Evolutionary conservation across 2,113 vertebrate genomes (phyloP), one percentile per base, ranked within the genome.

Genomic region (Corythaixoides concolor): DNA sequence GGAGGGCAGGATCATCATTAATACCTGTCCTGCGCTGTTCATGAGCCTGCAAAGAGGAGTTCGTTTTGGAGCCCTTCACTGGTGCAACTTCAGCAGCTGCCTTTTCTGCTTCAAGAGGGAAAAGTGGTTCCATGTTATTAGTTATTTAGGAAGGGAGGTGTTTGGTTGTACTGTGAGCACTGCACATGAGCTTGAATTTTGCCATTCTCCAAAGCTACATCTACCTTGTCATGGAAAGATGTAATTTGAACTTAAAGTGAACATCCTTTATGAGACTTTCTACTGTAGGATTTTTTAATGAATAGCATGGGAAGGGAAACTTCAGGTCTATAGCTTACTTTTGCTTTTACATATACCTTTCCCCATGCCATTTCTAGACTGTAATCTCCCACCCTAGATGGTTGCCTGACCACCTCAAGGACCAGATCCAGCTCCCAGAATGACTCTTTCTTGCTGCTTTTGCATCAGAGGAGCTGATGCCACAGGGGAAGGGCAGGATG

Each of bases 181-280:
- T 45, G 53, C 64, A 56, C 28, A 11, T 63, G 47, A 83, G 60
- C 91, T 80, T 79, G 87, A 88, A 74, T 94, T 94, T 45, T 73
- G 58, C 96, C 85, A 10, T 97, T 97, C 97, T 95, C 88, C 87
- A 94, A 95, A 95, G 88, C 73, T 96, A 45, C 85, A 97, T 93
- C 90, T 95, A 95, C 93, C 88, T 89, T 83, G 47, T 72, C 59
- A 43, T 70, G 88, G 96, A 81, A 95, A 94, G 79, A 91, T 78
- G 93, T 77, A 82, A 85, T 96, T 97, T 96, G 88, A 97, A 91
- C 33, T 93, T 58, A 43, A 33, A 64, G 35, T 37, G 77, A 89
- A 91, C 79, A 79, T 89, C 47, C 81, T 95, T 86, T 90, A 53
- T 90, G 92, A 95, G 93, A 94, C 41, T 64, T 79, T 77, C 85